Evolutionary conservation across 2,888 invertebrate species (phyloP).

Genomic region (Eupithecia subumbrata): DNA sequence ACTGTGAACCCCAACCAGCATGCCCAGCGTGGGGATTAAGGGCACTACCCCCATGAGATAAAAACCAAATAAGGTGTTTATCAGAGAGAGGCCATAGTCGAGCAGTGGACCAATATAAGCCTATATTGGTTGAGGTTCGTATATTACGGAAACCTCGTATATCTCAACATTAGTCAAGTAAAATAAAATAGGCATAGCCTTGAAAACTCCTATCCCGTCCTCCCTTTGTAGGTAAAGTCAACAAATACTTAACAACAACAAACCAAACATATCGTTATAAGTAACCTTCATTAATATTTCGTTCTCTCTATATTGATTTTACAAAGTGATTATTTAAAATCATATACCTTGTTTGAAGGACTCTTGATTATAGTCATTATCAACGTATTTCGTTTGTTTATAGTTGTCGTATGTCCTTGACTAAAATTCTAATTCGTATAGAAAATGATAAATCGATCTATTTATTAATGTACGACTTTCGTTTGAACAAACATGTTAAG

Average conservation of each 20-base stretch:
- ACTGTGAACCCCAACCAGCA: too few species aligned
- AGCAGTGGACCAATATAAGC: too few species aligned
- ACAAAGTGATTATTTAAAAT: neutral
- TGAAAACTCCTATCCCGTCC: neutral
- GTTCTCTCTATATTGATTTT: neutral
- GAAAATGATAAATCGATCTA: neutral
- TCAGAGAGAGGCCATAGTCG: too few species aligned
- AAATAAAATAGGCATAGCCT: neutral
- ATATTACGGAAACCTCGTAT: neutral
- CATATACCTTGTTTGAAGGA: neutral
- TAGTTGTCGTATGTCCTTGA: neutral
- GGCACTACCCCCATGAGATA: too few species aligned
- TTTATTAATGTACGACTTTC: neutral
- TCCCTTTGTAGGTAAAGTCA: neutral
- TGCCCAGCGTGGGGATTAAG: too few species aligned
- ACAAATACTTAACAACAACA: neutral
- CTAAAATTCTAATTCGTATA: neutral
- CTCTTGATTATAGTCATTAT: neutral
- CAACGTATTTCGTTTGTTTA: neutral
- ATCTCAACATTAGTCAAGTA: neutral
- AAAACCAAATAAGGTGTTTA: too few species aligned
- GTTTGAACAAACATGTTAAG: neutral
- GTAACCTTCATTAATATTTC: neutral
- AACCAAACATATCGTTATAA: neutral
- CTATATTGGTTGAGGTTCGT: too few species aligned